Evolutionary conservation across 2,113 vertebrate genomes (phyloP).

Genomic region (Cervus canadensis): DNA sequence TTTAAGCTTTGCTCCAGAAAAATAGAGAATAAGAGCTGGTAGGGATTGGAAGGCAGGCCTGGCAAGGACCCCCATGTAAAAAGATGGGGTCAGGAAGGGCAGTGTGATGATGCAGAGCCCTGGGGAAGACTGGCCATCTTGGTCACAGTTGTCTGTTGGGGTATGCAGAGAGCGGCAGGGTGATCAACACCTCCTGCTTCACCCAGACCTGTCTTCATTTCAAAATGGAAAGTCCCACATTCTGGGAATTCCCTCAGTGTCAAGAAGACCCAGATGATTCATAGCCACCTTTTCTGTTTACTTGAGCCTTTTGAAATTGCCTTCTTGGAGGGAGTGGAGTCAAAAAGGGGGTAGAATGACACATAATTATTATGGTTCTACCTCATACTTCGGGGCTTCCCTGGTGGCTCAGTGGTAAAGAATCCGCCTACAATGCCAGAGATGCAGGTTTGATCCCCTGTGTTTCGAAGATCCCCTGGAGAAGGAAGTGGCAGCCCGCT

Average conservation of each 20-base stretch:
- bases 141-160: not conserved
- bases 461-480: not conserved
- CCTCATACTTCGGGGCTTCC: not conserved
- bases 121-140: not conserved
- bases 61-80: rapidly evolving
- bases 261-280: not conserved
- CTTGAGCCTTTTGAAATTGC: not conserved
- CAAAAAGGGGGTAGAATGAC: not conserved
- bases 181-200: not conserved
- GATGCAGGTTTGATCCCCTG: not conserved
- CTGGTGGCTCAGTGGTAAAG: not conserved
- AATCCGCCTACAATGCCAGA: not conserved
- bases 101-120: not conserved
- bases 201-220: not conserved
- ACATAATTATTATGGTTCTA: not conserved
- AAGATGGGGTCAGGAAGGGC: not conserved
- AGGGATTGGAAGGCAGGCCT: rapidly evolving
- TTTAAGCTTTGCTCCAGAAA: not conserved
- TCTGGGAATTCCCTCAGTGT: not conserved
- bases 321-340: not conserved
- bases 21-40: not conserved
- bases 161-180: not conserved
- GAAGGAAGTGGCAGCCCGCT: not conserved
- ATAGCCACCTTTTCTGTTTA: not conserved
- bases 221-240: not conserved